Evolutionary conservation across 1,140 invertebrate species (phyloP), one percentile per base, ranked within the genome.

Genomic region (Aporrectodea caliginosa): DNA sequence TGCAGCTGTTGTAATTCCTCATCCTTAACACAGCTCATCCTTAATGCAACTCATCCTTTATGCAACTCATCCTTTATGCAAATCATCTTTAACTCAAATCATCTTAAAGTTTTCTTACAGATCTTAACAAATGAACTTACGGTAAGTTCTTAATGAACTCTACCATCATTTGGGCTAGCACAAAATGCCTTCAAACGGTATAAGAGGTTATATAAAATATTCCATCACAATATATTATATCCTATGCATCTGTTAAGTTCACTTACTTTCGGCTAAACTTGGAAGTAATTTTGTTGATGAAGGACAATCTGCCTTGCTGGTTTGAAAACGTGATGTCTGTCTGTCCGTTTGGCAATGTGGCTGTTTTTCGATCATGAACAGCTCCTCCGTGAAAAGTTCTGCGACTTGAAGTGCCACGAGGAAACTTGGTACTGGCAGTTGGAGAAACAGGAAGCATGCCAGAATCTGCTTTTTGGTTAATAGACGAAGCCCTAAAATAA

Each of bases 221-320:
- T n/a, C n/a, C n/a, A n/a, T n/a, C n/a, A n/a, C n/a, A n/a, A n/a
- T n/a, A n/a, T n/a, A n/a, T n/a, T n/a, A n/a, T n/a, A n/a, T n/a
- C n/a, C n/a, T n/a, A n/a, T n/a, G n/a, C n/a, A 14, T 27, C 12
- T 16, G 27, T 32, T 33, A 74, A 31, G 30, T n/a, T 32, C 29
- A 31, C 89, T 86, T 87, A 91, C 95, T 96, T 95, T 92, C 98
- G 96, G 88, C 94, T 96, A 91, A 99, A 98, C 90, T 95, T 93
- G 84, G 96, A 97, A 81, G 95, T 98, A 85, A 98, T 92, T 90
- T 98, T 98, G 84, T 95, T 96, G 90, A 98, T 97, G 91, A 99
- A 98, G 83, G 95, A 96, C 2, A 29, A 29, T 85, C 93, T 91
- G 82, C 87, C 87, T 84, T 88, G 86, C 89, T 92, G 92, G 79